Base-by-base conservation (phyloP, 2,113 vertebrate genomes). In the Notarius lentiginosus region DNA sequence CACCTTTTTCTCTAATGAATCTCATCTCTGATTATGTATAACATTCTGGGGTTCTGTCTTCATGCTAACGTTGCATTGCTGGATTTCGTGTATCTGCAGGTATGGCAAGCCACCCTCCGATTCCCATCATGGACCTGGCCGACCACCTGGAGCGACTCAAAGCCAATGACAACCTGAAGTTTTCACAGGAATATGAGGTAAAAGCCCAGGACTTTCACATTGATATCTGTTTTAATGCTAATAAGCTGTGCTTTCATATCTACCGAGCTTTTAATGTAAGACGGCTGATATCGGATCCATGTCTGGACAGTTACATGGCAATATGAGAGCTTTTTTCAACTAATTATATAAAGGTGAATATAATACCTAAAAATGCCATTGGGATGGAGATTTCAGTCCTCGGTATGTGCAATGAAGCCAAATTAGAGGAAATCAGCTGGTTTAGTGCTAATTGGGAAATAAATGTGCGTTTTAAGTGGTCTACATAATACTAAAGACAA, bases 111-210 rank as follows among this genome's bases (percentile, higher is more conserved):
- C 98, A 99, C 88, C 98, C 98, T 86, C 98, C 98, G 66, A 99
- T 99, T 93, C 97, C 98, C 49, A 95, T 99, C 89, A 95, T 97
- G 95, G 98, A 99, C 92, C 96, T 99, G 88, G 97, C 97, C 5
- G 98, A 99, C 95, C 97, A 99, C 91, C 96, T 97, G 92, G 98
- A 99, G 93, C 95, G 97, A 79, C 89, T 99, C 92, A 99, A 99
- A 96, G 98, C 98, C 86, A 99, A 99, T 87, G 98, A 99, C 94
- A 99, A 99, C 95, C 94, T 99, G 91, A 99, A 99, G 93, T 99
- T 99, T 92, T 99, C 98, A 51, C 98, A 99, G 93, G 98, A 99
- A 87, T 99, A 99, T 89, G 98, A 99, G 96, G 98, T 98, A 95
- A 94, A 83, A 85, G 7, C 30, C 7, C 79, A 20, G 41, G 88